Evolutionary conservation across 1,140 invertebrate species (phyloP), one percentile per base, ranked within the genome.

Genomic region (Heliothis virescens): DNA sequence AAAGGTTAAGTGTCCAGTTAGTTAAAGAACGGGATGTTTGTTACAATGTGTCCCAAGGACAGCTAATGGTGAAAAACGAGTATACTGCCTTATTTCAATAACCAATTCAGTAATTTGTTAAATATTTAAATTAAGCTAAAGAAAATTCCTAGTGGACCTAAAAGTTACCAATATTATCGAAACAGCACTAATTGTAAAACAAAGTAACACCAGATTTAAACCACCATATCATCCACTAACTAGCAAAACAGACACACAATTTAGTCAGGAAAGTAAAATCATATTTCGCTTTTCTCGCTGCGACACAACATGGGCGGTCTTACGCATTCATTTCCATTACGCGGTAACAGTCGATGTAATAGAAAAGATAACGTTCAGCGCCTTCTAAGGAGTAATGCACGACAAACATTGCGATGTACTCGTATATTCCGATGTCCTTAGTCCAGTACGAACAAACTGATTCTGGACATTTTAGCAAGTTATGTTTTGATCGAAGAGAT

Each of bases 271-370:
- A 62, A 62, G 59, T 62, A 11, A 26, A 62, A 15, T 41, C 26
- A 63, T 47, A 47, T 41, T 63, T 63, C 2, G 9, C 41, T 71
- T 29, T 41, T 26, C 48, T n/a, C 21, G 12, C 3, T n/a, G 13
- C 13, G 13, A 15, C 52, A 53, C 67, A 71, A 26, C 53, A 71
- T 53, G 48, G 67, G 12, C 13, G 18, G 15, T 16, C 16, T 15
- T 16, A 16, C 2, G 12, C 67, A 71, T 71, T 71, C 21, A 71
- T 69, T 69, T 69, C 65, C 48, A 69, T 26, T 71, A 71, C 18
- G 16, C 48, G 3, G 18, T 52, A 52, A 13, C 26, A 1, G 11
- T 5, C 21, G 48, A 53, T 71, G 18, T 63, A 63, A 26, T 5
- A 53, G 67, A 18, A 52, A 69, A 50, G 48, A 18, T 52, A 53